Percentiles rank a stretch among this genome's conserved stretches.
phyloP scores from a whole-genome alignment of 2,888 invertebrate species.

The Osmoderma eremita region DNA sequence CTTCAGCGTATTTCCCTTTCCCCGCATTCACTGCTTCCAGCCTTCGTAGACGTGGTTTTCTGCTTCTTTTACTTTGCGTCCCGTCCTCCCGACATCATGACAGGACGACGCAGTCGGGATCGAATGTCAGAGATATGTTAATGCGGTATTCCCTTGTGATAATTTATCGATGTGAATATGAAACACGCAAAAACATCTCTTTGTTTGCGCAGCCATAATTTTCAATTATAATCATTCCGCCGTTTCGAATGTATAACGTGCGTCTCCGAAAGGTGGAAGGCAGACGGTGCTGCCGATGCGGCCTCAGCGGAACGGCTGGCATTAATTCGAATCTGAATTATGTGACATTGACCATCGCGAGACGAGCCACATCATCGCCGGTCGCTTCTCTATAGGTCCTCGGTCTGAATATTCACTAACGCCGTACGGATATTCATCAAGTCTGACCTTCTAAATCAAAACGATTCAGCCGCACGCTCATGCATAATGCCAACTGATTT shows the following conservation, averaged over 20 bases:
- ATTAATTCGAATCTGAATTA: conserved; percentile 44
- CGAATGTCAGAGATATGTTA: conserved; percentile 37
- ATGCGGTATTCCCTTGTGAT: conserved; percentile 30
- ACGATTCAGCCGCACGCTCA: conserved; percentile 41
- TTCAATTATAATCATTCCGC: conserved; percentile 45
- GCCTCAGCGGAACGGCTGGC: conserved; percentile 18
- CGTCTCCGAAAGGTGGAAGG: conserved; percentile 7
- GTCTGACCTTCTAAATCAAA: conserved; percentile 49
- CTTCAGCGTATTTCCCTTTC: not conserved
- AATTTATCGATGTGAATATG: conserved; percentile 42
- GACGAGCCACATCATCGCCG: conserved; percentile 34
- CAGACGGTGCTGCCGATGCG: not conserved
- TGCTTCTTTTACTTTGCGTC: conserved; percentile 16
- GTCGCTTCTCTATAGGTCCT: conserved; percentile 23
- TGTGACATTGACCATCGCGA: conserved; percentile 44
- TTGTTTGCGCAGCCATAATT: conserved; percentile 43
- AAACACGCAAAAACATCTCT: conserved; percentile 43
- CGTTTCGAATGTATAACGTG: conserved; percentile 43
- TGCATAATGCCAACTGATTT: conserved; percentile 45
- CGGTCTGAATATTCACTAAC: conserved; percentile 40
- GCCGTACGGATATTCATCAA: conserved; percentile 44
- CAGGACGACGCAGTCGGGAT: conserved; percentile 38
- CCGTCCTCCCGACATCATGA: conserved; percentile 15
- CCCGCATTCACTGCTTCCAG: not conserved
- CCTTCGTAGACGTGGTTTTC: conserved; percentile 1